Conservation (phyloP, 2,113 vertebrate species). For the Castor canadensis region DNA sequence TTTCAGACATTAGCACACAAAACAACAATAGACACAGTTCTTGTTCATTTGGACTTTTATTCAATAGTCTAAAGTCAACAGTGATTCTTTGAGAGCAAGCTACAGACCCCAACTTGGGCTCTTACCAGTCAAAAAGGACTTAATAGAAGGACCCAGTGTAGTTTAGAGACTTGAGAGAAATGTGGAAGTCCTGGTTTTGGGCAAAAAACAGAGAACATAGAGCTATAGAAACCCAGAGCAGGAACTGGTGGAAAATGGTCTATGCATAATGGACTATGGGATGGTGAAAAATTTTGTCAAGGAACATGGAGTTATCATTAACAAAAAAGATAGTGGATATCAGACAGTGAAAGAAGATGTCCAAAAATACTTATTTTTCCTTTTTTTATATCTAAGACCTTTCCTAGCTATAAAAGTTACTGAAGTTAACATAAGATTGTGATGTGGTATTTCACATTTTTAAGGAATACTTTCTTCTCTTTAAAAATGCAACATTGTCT, state of each 20-base stretch:
- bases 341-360: neutral
- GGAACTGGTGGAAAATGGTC: neutral
- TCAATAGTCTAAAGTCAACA: neutral
- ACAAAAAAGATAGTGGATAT: neutral
- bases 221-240: neutral
- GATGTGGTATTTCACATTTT: neutral
- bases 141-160: neutral
- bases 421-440: neutral
- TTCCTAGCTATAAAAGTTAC: neutral
- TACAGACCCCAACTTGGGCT: neutral
- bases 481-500: neutral
- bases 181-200: neutral
- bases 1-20: neutral
- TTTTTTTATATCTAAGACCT: neutral
- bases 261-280: no score
- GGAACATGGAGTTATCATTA: neutral
- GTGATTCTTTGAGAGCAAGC: neutral
- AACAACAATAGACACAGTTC: neutral
- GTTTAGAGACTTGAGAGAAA: neutral
- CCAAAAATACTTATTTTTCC: neutral
- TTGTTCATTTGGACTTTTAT: neutral
- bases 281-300: neutral
- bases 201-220: neutral
- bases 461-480: neutral
- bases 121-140: neutral